These are phyloP conservation scores for Eupithecia inturbata DNA, from an alignment of 2,888 invertebrate genomes.

Conservation along the genomic window DNA sequence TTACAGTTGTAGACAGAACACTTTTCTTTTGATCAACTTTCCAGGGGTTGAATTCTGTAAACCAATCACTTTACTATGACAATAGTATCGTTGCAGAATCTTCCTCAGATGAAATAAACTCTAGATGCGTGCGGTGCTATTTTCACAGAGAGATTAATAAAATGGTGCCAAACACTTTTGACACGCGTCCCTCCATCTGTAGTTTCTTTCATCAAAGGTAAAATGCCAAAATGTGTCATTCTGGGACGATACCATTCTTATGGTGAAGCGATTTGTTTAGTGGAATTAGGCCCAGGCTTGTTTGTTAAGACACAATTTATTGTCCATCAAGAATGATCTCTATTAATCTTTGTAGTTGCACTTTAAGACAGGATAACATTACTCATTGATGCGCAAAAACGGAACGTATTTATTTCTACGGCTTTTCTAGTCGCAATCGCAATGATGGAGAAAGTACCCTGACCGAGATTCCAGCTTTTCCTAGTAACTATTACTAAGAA, in stretches of 20 bases:
- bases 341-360: neutral
- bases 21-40: neutral
- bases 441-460: conserved; percentile 39
- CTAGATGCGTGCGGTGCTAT: too few species aligned
- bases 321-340: neutral
- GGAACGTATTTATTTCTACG: conserved; percentile 4
- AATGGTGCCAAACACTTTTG: too few species aligned
- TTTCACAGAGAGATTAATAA: too few species aligned
- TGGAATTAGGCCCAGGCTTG: neutral
- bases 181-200: too few species aligned
- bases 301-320: neutral
- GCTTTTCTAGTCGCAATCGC: conserved; percentile 12
- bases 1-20: neutral
- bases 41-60: neutral
- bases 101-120: too few species aligned
- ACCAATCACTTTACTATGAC: too few species aligned
- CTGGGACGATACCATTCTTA: too few species aligned
- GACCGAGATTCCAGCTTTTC: conserved; percentile 42
- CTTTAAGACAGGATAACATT: neutral
- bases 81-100: too few species aligned
- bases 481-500: conserved; percentile 31
- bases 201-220: too few species aligned
- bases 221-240: too few species aligned
- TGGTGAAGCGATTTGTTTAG: too few species aligned
- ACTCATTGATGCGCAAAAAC: conserved; percentile 7